A percentile compares a stretch with the other conserved stretches of the same genome.
These are phyloP conservation scores for Aphelocoma californica DNA, from an alignment of 2,797 vertebrate species.

Conservation along the genomic window DNA sequence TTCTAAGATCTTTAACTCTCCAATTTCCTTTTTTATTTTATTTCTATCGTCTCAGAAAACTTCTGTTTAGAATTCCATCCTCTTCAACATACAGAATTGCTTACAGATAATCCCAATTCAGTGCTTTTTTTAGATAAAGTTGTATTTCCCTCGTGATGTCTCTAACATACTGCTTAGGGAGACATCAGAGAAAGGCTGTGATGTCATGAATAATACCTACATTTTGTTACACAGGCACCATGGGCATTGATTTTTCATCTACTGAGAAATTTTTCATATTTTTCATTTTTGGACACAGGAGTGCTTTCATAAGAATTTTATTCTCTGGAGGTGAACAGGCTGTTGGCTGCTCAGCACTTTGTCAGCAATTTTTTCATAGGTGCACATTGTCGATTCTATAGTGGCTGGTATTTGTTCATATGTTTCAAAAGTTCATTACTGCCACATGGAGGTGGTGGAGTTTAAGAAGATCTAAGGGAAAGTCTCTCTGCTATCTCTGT, in stretches of 20 bases:
- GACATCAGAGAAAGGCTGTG: not conserved
- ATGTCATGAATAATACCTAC: not conserved
- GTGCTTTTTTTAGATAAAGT: not conserved
- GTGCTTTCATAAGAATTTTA: not conserved
- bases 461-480: constrained; percentile 19
- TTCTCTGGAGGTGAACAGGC: not conserved
- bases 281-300: not conserved
- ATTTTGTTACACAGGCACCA: not conserved
- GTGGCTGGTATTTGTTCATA: not conserved
- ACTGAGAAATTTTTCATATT: not conserved
- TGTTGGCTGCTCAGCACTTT: not conserved
- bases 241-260: not conserved
- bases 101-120: not conserved
- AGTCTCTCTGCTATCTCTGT: not conserved
- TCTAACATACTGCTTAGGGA: not conserved
- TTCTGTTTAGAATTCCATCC: not conserved
- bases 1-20: not conserved
- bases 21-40: not conserved
- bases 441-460: not conserved
- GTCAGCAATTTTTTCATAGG: not conserved
- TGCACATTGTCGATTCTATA: not conserved
- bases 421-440: not conserved
- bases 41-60: not conserved
- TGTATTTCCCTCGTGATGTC: not conserved
- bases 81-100: not conserved